Percentiles rank a stretch among this genome's conserved stretches.
Conservation (phyloP, 2,888 invertebrate genomes). For the Labia minor region DNA sequence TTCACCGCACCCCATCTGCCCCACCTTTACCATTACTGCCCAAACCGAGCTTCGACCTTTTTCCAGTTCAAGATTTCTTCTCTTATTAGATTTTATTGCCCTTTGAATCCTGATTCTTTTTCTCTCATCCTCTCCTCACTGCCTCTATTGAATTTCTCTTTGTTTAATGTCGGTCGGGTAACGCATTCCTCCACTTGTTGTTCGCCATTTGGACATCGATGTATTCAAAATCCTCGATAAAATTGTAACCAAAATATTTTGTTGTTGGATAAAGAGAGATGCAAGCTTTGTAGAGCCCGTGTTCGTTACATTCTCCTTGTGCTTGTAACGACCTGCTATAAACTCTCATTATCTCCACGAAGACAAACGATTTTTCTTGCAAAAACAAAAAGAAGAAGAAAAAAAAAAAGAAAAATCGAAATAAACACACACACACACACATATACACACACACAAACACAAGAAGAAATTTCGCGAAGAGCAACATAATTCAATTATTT, state of each 20-base stretch:
- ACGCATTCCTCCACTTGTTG: background rate
- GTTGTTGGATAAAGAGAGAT: background rate
- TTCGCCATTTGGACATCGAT: background rate
- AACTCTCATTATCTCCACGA: background rate
- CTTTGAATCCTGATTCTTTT: too few species aligned
- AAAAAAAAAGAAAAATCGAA: too few species aligned
- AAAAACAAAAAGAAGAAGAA: background rate
- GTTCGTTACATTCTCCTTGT: background rate
- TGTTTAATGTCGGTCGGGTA: background rate
- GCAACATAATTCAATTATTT: background rate
- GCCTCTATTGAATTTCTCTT: too few species aligned
- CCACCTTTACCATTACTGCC: too few species aligned
- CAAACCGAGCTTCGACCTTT: too few species aligned
- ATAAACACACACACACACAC: too few species aligned
- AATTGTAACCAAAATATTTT: background rate
- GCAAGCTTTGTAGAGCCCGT: background rate
- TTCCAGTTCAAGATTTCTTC: too few species aligned
- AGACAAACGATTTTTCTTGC: background rate
- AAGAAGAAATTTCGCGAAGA: background rate
- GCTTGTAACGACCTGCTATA: constrained; percentile 3
- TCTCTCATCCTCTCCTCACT: too few species aligned
- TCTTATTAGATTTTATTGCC: too few species aligned
- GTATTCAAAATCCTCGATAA: background rate
- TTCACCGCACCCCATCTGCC: too few species aligned
- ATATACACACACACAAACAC: too few species aligned